These are phyloP conservation scores for Gnatocerus cornutus DNA, from an alignment of 2,888 invertebrate genomes.

Conservation along the genomic window DNA sequence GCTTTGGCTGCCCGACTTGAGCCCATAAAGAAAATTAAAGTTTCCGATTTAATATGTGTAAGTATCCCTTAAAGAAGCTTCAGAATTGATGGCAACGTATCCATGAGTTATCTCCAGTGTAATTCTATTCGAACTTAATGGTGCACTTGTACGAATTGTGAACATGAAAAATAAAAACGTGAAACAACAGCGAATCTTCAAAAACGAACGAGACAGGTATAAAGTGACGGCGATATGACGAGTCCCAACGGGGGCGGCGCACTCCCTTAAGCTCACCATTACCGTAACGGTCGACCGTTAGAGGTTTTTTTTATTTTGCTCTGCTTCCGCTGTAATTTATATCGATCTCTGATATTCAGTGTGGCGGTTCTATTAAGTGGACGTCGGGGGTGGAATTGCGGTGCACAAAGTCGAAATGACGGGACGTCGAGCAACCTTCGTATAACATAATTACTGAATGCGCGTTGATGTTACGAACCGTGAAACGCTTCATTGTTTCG, in stretches of 20 bases:
- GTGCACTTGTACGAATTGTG: conserved; percentile 7
- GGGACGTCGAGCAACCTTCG: conserved; percentile 11
- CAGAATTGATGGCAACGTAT: conserved; percentile 23
- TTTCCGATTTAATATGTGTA: conserved; percentile 41
- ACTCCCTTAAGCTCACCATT: conserved; percentile 27
- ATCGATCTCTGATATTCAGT: conserved; percentile 41
- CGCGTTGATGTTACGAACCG: conserved; percentile 20
- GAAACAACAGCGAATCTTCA: conserved; percentile 11
- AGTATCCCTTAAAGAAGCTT: conserved; percentile 34
- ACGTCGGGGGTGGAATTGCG: conserved; percentile 36
- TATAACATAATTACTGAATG: conserved; percentile 29
- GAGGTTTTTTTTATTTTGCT: conserved; percentile 36
- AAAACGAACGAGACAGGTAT: conserved; percentile 16
- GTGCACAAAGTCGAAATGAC: conserved; percentile 41
- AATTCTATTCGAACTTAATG: conserved; percentile 12
- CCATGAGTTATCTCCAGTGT: conserved; percentile 15
- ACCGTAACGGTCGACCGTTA: conserved; percentile 25
- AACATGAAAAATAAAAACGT: conserved; percentile 4
- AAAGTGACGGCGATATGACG: conserved; percentile 21
- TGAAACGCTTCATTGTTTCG: conserved; percentile 30
- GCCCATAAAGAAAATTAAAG: conserved; percentile 43
- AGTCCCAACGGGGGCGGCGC: conserved; percentile 19
- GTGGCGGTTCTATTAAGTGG: conserved; percentile 42
- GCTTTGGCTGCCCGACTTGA: conserved; percentile 23
- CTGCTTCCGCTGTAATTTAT: conserved; percentile 35